Conservation (phyloP, 1,140 invertebrate species). For the Lucilia sericata region DNA sequence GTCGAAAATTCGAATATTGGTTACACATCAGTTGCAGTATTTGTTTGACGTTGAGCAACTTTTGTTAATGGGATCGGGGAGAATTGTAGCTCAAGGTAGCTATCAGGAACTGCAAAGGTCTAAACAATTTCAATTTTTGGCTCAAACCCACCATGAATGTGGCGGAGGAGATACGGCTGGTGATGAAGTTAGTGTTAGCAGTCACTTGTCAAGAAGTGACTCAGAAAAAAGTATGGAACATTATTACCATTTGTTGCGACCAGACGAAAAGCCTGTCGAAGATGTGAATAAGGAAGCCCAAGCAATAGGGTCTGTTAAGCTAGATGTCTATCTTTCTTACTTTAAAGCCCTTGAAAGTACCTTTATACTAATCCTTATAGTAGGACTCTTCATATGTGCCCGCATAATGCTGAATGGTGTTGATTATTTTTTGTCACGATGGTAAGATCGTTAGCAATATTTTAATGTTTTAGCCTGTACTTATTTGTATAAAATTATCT, state of each 20-base stretch:
- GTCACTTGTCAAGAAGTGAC: constrained; percentile 68
- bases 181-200: constrained; percentile 57
- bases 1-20: constrained; percentile 80
- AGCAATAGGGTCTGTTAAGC: constrained; percentile 66
- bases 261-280: constrained; percentile 59
- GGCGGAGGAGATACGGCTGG: constrained; percentile 46
- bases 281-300: constrained; percentile 69
- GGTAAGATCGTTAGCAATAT: constrained; percentile 69
- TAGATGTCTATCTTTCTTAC: constrained; percentile 76
- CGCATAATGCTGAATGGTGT: constrained; percentile 78
- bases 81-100: constrained; percentile 66
- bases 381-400: constrained; percentile 74
- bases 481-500: no score
- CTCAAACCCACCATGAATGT: constrained; percentile 64
- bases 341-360: constrained; percentile 78
- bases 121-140: constrained; percentile 71
- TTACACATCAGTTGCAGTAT: constrained; percentile 92
- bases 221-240: constrained; percentile 63
- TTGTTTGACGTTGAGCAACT: constrained; percentile 80
- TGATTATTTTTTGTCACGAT: constrained; percentile 84
- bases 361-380: constrained; percentile 71
- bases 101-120: constrained; percentile 66
- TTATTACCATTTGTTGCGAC: constrained; percentile 56
- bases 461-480: neutral
- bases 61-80: constrained; percentile 75